Evolutionary conservation across 1,140 invertebrate genomes (phyloP), one percentile per base, ranked within the genome.

Genomic region (Cylas formicarius): DNA sequence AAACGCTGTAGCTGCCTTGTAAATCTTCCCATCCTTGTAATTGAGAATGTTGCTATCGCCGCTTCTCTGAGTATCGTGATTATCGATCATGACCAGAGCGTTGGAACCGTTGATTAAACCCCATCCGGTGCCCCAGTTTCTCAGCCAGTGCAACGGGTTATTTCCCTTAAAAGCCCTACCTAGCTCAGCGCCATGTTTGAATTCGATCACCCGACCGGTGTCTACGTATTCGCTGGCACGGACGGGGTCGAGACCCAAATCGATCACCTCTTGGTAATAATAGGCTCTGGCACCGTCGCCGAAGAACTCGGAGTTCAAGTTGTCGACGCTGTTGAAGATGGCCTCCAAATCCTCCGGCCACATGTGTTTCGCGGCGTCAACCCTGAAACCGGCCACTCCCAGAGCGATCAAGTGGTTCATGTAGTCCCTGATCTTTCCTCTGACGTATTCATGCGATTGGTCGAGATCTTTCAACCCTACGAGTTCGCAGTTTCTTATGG

Each of bases 251-350:
- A 76, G 70, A 18, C 75, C 74, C 58, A 74, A 67, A 61, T 89
- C 84, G 35, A 88, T 84, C 2, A 91, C 85, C 68, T 92, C 86
- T 56, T 89, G 84, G 59, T 72, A 83, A 50, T 89, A 72, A 58
- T 81, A 83, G 1, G 83, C 77, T 21, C 74, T 66, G 8, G 73
- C 52, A 1, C 70, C 69, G 1, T 56, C 48, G 3, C 69, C 62
- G 60, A 84, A 84, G 46, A 75, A 72, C 0, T 62, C 57, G 0
- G 67, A 70, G 44, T 74, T 79, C 18, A 85, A 61, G 58, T 82
- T 71, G 3, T 76, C 69, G 1, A 83, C 55, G 11, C 72, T 63
- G 11, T 65, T 63, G 48, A 73, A 79, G 42, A 88, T 84, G 2
- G 65, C 55, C 26, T 67, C 52, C 2, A 89, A 60, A 58, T 88